Percentiles rank a stretch among this genome's conserved stretches.
These are phyloP conservation scores for Synergus umbraculus DNA, from an alignment of 2,888 invertebrate genomes.

Conservation along the genomic window DNA sequence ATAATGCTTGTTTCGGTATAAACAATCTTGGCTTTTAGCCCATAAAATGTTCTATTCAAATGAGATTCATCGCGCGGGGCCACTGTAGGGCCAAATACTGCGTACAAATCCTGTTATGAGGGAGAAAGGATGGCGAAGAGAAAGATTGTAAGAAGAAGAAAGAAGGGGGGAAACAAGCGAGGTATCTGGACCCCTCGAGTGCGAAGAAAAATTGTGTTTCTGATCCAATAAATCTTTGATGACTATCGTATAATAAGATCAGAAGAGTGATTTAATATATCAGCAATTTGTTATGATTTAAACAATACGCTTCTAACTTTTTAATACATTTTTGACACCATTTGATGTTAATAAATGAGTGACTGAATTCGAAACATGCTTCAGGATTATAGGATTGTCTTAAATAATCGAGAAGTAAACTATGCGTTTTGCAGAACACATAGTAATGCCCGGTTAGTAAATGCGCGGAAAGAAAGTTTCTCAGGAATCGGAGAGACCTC, in stretches of 20 bases:
- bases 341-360: no score
- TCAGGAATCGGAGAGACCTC: slow-evolving; percentile 34
- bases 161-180: not conserved
- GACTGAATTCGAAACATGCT: not conserved
- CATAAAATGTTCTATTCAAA: slow-evolving; percentile 39
- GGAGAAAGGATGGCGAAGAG: slow-evolving; percentile 11
- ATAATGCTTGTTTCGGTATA: slow-evolving; percentile 38
- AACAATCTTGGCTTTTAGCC: slow-evolving; percentile 40
- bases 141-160: slow-evolving; percentile 12
- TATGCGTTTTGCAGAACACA: slow-evolving; percentile 32
- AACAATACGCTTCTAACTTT: not conserved
- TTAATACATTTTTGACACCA: not conserved
- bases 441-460: slow-evolving; percentile 21
- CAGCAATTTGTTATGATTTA: not conserved
- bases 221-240: slow-evolving; percentile 16
- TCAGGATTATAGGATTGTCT: not conserved
- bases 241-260: slow-evolving; percentile 5
- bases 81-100: slow-evolving; percentile 37
- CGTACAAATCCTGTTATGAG: slow-evolving; percentile 36
- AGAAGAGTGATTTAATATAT: not conserved
- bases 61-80: slow-evolving; percentile 39
- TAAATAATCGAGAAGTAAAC: not conserved
- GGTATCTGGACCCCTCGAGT: slow-evolving; percentile 10
- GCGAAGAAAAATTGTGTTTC: slow-evolving; percentile 31
- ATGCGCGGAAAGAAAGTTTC: slow-evolving; percentile 32